A percentile compares a stretch with the other conserved stretches of the same genome.
Conservation (phyloP, 2,113 vertebrate species). For the Gobiocypris rarus region DNA sequence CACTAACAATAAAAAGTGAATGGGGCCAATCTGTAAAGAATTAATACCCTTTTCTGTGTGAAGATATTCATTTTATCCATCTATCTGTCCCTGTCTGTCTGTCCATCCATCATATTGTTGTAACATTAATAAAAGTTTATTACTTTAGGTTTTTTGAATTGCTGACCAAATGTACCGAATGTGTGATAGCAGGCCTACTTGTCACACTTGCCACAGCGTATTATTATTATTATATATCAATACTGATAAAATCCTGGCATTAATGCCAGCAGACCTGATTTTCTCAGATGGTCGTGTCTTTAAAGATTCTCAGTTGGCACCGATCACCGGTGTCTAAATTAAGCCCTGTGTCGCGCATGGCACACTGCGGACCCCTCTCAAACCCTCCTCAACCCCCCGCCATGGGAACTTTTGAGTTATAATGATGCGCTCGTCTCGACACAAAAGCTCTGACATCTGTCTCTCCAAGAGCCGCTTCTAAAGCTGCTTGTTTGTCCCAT, state of each 20-base stretch:
- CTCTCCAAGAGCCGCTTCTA: conserved; percentile 73
- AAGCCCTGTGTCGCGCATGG: conserved; percentile 73
- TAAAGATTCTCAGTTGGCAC: conserved; percentile 74
- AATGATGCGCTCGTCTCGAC: conserved; percentile 73
- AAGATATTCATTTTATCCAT: too few species aligned
- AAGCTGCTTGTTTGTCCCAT: conserved; percentile 74
- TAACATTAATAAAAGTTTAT: neutral
- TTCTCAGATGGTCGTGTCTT: conserved; percentile 63
- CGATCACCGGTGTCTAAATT: conserved; percentile 74
- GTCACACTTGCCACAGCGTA: neutral
- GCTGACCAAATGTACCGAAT: neutral
- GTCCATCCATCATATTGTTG: too few species aligned
- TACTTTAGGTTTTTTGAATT: neutral
- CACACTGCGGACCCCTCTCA: conserved; percentile 58
- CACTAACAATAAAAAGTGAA: too few species aligned
- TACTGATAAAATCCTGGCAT: neutral
- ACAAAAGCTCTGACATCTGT: conserved; percentile 82
- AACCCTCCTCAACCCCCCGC: conserved; percentile 55
- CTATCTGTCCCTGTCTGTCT: too few species aligned
- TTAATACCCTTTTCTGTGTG: too few species aligned
- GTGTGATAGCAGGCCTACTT: neutral
- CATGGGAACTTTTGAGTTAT: conserved; percentile 82
- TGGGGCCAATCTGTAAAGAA: too few species aligned
- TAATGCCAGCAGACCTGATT: conserved; percentile 24
- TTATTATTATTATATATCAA: neutral